These are phyloP conservation scores for Kryptopterus vitreolus DNA, from an alignment of 2,797 vertebrate species.

Conservation along the genomic window DNA sequence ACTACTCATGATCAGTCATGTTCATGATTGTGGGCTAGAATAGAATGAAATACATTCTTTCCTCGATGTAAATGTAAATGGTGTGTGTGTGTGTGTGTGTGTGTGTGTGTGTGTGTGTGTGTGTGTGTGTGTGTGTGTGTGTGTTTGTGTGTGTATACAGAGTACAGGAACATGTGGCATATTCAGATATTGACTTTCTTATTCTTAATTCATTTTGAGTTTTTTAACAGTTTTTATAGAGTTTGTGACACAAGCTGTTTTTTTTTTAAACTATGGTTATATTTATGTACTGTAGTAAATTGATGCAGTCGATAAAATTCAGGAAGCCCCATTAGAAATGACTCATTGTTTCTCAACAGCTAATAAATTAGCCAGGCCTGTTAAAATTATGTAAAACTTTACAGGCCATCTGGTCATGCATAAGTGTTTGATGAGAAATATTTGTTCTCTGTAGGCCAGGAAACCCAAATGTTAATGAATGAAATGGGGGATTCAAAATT, in stretches of 20 bases:
- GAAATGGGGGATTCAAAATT: conserved; percentile 10
- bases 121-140: background rate
- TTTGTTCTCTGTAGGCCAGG: conserved; percentile 14
- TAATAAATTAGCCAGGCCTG: conserved; percentile 30
- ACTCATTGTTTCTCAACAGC: conserved; percentile 14
- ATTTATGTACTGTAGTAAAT: no score
- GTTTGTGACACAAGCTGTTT: background rate
- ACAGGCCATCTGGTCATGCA: conserved; percentile 32
- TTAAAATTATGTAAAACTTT: conserved; percentile 21
- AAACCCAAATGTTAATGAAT: conserved; percentile 11
- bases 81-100: background rate
- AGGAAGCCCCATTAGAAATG: conserved; percentile 27
- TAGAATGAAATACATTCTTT: background rate
- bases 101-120: background rate
- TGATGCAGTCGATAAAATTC: conserved; percentile 32
- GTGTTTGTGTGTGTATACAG: background rate
- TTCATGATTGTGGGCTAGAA: background rate
- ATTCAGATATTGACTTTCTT: conserved; percentile 26
- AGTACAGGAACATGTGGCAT: conserved; percentile 1
- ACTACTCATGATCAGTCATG: background rate
- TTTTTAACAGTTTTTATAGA: background rate
- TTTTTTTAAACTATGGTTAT: background rate
- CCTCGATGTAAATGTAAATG: background rate
- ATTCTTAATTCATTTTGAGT: no score
- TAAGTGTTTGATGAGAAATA: conserved; percentile 19